Base-by-base conservation (phyloP, 2,113 vertebrate genomes). In the Channa argus region DNA sequence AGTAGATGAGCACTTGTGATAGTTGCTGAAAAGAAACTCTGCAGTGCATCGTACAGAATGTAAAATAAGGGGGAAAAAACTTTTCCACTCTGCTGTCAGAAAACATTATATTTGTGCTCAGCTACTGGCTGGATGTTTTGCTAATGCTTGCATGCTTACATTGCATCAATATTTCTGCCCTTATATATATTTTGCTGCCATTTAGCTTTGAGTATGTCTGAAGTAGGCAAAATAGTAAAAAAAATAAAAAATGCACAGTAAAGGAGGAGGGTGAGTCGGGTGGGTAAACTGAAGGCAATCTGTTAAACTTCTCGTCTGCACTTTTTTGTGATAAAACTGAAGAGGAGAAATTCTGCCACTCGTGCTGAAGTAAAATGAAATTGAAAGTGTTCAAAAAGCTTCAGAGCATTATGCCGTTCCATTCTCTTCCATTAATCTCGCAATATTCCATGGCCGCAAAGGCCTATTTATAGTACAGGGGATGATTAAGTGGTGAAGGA, bases 401-500 rank as follows among this genome's bases (percentile, higher is more conserved):
- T 84, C 44, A n/a, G 60, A 79, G 71, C 80, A 70, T 79, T 86
- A 80, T 82, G 82, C 75, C 41, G 56, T 69, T 63, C 84, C 72
- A 84, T 84, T 90, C 88, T 85, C 84, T 86, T 67, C 66, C 82
- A 92, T 92, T 92, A 90, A 92, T 91, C 89, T 91, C 86, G 79
- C 72, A 86, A 91, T 91, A 91, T 89, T 91, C 87, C 84, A 80
- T 64, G 70, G 79, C 87, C 82, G 80, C 82, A 66, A 80, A 85
- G 67, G 59, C 79, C 88, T 92, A 92, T 92, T 91, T 90, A 89
- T 92, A 92, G 91, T 90, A 56, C 69, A 47, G 68, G 62, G 70
- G 80, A 91, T 91, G 88, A 92, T 91, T 92, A 92, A 90, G 88
- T 88, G 71, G 79, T 76, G 83, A 83, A 86, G 85, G 83, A 38